Evolutionary conservation across 2,113 vertebrate genomes (phyloP), one percentile per base, ranked within the genome.

Genomic region (Dicaeum eximium): DNA sequence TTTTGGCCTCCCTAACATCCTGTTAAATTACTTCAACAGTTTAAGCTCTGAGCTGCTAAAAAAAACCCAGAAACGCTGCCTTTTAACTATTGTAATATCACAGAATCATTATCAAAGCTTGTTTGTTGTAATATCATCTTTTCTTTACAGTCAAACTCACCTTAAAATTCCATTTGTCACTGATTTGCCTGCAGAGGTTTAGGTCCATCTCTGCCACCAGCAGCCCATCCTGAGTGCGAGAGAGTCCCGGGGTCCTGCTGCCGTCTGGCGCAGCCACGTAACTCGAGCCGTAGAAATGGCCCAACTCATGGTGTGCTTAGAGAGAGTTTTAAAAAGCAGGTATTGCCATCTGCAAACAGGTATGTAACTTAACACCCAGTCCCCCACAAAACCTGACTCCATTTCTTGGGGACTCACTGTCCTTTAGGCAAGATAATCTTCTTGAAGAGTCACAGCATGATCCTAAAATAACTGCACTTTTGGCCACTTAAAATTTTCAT

Each of bases 201-300:
- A 99, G 98, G 94, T 99, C 98, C 94, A 99, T 93, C 86, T 99
- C 98, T 2, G 97, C 97, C 28, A 99, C 98, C 31, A 99, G 97
- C 16, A 99, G 98, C 20, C 99, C 99, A 2, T 99, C 99, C 10
- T 23, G 94, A 51, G 96, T 98, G 40, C 99, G 98, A 8, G 99
- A 99, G 38, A 99, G 98, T 5, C 99, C 99, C 0, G 99, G 99
- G 9, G 98, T 98, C 79, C 99, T 98, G 87, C 99, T 99, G 74
- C 99, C 98, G 0, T 99, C 98, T 0, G 99, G 99, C 5, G 98
- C 99, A 11, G 99, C 98, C 37, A 99, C 98, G 0, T 99, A 99
- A 96, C 99, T 99, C 1, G 99, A 99, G 75, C 99, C 99, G 25
- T 99, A 99, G 88, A 99, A 99, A 93, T 99, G 97, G 64, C 99